phyloP scores from a whole-genome alignment of 2,113 vertebrate species.

The Alethe diademata region DNA sequence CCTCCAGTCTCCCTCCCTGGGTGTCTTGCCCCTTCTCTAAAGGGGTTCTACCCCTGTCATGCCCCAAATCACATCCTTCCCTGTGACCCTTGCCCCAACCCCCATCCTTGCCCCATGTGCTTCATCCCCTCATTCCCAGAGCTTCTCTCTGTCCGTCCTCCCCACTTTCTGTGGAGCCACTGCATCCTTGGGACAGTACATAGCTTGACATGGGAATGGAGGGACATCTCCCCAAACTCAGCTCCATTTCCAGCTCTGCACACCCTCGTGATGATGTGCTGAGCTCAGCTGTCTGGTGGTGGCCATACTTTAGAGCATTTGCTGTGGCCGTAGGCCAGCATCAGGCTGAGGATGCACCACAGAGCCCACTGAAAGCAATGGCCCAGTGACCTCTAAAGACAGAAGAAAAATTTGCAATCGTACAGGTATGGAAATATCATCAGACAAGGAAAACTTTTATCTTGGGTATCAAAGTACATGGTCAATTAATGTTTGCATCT shows the following conservation, averaged over 20 bases:
- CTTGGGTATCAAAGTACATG: not conserved
- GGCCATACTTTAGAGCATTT: not conserved
- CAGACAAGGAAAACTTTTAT: not conserved
- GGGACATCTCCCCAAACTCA: not conserved
- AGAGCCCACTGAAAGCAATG: not conserved
- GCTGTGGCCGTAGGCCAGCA: not conserved
- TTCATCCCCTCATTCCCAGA: not conserved
- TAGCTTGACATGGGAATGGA: not conserved
- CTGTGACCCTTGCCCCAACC: not conserved
- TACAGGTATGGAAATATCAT: not conserved
- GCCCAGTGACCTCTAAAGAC: not conserved
- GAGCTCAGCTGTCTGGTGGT: not conserved
- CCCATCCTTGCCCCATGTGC: not conserved
- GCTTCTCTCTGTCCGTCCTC: not conserved
- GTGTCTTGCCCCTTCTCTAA: not conserved
- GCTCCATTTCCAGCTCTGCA: not conserved
- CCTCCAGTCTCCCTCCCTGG: not conserved
- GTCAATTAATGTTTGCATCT: not conserved
- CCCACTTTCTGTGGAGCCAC: not conserved
- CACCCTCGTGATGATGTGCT: accelerated
- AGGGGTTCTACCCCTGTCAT: not conserved
- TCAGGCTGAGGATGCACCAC: not conserved
- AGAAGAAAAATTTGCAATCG: not conserved
- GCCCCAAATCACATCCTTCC: not conserved
- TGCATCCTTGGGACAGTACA: not conserved